These are phyloP conservation scores for Coendou prehensilis DNA, from an alignment of 2,797 vertebrate species.

Conservation along the genomic window DNA sequence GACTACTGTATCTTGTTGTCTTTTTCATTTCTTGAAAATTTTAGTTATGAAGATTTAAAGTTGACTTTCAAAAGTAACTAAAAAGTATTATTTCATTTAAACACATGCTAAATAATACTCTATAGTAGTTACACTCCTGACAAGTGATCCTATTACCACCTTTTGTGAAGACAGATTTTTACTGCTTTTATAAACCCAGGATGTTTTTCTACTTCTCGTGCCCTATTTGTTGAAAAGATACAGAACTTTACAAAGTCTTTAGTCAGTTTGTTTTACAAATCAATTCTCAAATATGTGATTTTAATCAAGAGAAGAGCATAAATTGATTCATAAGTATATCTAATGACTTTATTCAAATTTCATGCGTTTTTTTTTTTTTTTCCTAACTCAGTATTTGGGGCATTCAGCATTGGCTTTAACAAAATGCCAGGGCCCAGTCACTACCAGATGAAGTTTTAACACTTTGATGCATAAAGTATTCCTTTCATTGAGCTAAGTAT, in stretches of 20 bases:
- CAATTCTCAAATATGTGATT: slow-evolving; percentile 52
- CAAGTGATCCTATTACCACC: not conserved
- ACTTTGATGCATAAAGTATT: not conserved
- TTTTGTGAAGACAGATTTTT: not conserved
- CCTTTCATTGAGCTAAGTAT: not conserved
- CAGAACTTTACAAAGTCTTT: not conserved
- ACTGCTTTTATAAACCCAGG: not conserved
- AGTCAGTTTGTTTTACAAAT: slow-evolving; percentile 55
- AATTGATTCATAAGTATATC: not conserved
- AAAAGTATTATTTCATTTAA: slow-evolving; percentile 53
- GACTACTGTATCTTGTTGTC: not conserved
- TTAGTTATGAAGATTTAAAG: not conserved
- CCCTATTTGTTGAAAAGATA: not conserved
- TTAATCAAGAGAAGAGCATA: slow-evolving; percentile 34
- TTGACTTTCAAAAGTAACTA: slow-evolving; percentile 43
- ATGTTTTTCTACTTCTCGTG: slow-evolving; percentile 2
- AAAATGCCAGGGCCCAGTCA: not conserved
- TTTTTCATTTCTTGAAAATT: not conserved
- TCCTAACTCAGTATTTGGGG: not conserved
- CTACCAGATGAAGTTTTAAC: not conserved
- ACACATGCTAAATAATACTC: slow-evolving; percentile 3
- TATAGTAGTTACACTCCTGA: not conserved
- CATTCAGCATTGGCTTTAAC: not conserved
- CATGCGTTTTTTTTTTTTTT: not conserved
- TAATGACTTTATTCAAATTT: slow-evolving; percentile 3